A percentile compares a stretch with the other conserved stretches of the same genome.
Evolutionary conservation across 1,140 invertebrate species (phyloP).

Genomic region (Pseudomyrmex sp.): DNA sequence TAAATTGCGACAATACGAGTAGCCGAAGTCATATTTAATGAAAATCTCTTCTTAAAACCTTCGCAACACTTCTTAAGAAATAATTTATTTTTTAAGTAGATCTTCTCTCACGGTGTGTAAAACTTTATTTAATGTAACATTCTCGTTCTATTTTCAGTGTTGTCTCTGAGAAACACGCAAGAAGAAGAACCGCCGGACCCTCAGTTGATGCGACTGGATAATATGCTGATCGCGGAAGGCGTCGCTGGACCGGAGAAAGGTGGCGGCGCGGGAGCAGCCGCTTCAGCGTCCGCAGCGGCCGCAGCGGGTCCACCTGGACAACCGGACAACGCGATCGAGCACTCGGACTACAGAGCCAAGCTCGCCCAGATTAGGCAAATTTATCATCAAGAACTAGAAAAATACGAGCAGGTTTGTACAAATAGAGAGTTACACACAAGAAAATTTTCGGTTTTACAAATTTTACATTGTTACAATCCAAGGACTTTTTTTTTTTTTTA

Average conservation of each 20-base stretch:
- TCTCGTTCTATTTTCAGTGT: constrained; percentile 87
- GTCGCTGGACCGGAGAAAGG: constrained; percentile 99
- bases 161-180: constrained; percentile 98
- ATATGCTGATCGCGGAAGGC: constrained; percentile 99
- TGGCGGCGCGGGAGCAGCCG: constrained; percentile 95
- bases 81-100: background rate
- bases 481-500: too few relatives aligned
- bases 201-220: constrained; percentile 99
- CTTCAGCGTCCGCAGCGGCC: constrained; percentile 95
- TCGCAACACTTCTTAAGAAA: background rate
- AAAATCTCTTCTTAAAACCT: too few relatives aligned
- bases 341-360: constrained; percentile 99
- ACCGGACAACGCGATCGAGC: constrained; percentile 98
- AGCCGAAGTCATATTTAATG: background rate
- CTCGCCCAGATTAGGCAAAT: constrained; percentile 99
- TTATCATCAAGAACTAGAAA: constrained; percentile 99
- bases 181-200: constrained; percentile 99
- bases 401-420: constrained; percentile 95
- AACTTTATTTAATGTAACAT: background rate
- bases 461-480: too few relatives aligned
- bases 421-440: too few relatives aligned
- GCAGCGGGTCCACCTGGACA: constrained; percentile 89
- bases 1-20: background rate
- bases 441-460: too few relatives aligned
- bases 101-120: too few relatives aligned